Evolutionary conservation across 2,797 vertebrate genomes (phyloP), one percentile per base, ranked within the genome.

Genomic region (Lophius americanus): DNA sequence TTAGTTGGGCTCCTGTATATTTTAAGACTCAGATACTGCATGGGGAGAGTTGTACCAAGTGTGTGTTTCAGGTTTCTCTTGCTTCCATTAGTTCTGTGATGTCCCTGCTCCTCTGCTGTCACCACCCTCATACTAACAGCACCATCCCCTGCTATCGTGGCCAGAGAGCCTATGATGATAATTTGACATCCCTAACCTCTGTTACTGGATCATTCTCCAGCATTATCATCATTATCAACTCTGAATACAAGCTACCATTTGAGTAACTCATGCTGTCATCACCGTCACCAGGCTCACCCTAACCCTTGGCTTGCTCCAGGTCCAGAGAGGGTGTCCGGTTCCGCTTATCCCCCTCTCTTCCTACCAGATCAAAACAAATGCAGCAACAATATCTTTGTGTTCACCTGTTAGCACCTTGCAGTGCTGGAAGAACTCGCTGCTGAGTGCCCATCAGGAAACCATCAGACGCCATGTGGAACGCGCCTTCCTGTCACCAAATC

Each of bases 391-490:
- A 86, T 80, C 83, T 82, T 86, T 81, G 86, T 90, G 90, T 91
- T 92, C 86, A 86, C 90, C 92, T 93, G 91, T 92, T 92, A 87
- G 73, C 92, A 83, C 86, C 82, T 76, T 81, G 81, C 78, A 68
- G 81, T 50, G 60, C 54, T 9, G 62, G 78, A 70, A 76, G 73
- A 78, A 73, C 86, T 78, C 75, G 47, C 56, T 41, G 73, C 82
- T 36, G 64, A 60, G 55, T 43, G 69, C 57, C 73, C 50, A 58
- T 76, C 84, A 83, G 76, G 78, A 74, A 62, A 71, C 78, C 73
- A 71, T 88, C 70, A 67, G 84, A 79, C 82, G 82, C 90, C 91
- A 91, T 92, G 89, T 89, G 91, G 86, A 85, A 91, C 76, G 79
- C 83, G 84, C 76, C 81, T 60, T 74, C 66, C 76, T 91, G 89